phyloP scores from a whole-genome alignment of 1,140 invertebrate species.

The Paraescarpia echinospica region DNA sequence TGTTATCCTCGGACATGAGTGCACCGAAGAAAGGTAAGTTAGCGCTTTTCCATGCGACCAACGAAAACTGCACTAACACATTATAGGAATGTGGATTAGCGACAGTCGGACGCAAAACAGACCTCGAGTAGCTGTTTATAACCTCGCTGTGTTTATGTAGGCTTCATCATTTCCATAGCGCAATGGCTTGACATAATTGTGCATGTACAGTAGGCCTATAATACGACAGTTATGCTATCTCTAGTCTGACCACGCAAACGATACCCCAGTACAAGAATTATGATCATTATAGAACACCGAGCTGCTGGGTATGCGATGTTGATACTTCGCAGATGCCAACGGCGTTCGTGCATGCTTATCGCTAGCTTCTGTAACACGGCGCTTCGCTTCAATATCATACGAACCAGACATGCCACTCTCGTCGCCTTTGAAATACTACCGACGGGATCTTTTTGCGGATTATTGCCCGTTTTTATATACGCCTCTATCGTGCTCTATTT shows the following conservation, averaged over 20 bases:
- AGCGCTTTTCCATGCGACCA: background rate
- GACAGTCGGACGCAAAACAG: background rate
- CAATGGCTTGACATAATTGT: background rate
- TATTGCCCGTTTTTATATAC: background rate
- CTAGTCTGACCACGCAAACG: background rate
- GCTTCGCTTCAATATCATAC: background rate
- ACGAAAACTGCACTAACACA: background rate
- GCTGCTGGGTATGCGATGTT: background rate
- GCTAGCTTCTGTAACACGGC: background rate
- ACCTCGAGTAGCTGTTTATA: background rate
- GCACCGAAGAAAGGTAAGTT: background rate
- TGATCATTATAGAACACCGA: background rate
- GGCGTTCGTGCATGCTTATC: background rate
- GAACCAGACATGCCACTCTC: background rate
- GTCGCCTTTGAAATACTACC: background rate
- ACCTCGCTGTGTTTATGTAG: background rate
- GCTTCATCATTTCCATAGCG: background rate
- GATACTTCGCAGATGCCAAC: slow-evolving; percentile 3
- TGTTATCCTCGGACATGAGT: background rate
- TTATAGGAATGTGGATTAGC: background rate
- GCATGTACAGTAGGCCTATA: background rate
- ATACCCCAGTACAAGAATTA: background rate
- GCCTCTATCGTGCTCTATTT: background rate
- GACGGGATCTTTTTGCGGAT: background rate
- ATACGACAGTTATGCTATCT: background rate